Evolutionary conservation across 2,113 vertebrate species (phyloP).

Genomic region (Mellivora capensis): DNA sequence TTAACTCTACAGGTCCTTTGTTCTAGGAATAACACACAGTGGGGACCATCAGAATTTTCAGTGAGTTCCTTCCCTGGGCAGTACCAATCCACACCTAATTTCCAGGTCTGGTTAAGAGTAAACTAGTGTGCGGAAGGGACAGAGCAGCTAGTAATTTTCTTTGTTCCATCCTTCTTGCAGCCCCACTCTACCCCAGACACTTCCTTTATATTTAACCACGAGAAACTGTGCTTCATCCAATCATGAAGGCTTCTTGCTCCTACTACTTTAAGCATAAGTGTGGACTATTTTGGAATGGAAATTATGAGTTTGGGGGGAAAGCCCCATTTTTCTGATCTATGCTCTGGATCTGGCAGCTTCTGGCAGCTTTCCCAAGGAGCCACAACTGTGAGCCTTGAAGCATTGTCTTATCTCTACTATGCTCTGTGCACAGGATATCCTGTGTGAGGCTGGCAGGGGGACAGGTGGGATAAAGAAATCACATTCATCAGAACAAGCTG

Average conservation of each 20-base stretch:
- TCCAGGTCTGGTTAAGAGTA: not conserved
- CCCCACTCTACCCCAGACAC: not conserved
- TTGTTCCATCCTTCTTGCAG: not conserved
- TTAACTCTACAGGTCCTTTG: not conserved
- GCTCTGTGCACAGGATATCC: slow-evolving; percentile 19
- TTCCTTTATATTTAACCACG: not conserved
- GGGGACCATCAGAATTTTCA: not conserved
- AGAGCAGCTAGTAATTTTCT: not conserved
- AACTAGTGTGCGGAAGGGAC: not conserved
- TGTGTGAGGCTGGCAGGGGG: not conserved
- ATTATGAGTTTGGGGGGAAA: not conserved
- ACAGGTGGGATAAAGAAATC: not conserved
- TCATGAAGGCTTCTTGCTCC: not conserved
- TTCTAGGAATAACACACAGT: not conserved
- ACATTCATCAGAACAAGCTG: not conserved
- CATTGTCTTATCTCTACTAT: not conserved
- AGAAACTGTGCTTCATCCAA: not conserved
- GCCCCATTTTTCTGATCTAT: not conserved
- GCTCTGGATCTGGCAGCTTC: not conserved
- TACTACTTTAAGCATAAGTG: not conserved
- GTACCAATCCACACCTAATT: not conserved
- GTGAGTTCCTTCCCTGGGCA: not conserved
- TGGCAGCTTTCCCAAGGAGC: not conserved
- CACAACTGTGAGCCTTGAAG: not conserved
- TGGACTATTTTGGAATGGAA: not conserved